Evolutionary conservation across 1,140 invertebrate genomes (phyloP).

Genomic region (Varroa destructor): DNA sequence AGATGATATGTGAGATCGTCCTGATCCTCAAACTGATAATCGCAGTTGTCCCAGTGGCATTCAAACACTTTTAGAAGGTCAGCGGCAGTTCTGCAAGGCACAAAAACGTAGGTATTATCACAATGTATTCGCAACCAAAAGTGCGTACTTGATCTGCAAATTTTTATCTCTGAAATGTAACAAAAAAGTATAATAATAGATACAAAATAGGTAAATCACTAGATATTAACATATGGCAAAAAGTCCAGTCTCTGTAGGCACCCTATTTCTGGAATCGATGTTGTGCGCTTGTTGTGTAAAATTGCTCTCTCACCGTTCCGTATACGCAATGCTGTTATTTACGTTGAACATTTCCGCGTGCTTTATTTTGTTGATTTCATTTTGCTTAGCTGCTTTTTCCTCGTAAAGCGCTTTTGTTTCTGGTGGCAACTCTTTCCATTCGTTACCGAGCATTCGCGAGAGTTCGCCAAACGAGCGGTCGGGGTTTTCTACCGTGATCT

Average conservation of each 20-base stretch:
- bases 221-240: too few relatives aligned
- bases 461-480: conserved; percentile 93
- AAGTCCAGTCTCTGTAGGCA: too few relatives aligned
- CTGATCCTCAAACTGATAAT: conserved; percentile 81
- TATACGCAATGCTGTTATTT: conserved; percentile 22
- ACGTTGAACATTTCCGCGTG: conserved; percentile 26
- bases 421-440: conserved; percentile 79
- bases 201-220: too few relatives aligned
- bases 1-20: conserved; percentile 78
- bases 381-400: conserved; percentile 68
- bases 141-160: too few relatives aligned
- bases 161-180: too few relatives aligned
- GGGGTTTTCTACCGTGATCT: conserved; percentile 74
- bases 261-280: too few relatives aligned
- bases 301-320: conserved; percentile 7
- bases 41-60: conserved; percentile 80
- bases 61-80: conserved; percentile 54
- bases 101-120: too few relatives aligned
- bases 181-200: too few relatives aligned
- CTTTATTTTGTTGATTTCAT: conserved; percentile 40
- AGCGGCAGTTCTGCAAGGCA: conserved; percentile 10
- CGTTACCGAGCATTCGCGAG: conserved; percentile 85
- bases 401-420: conserved; percentile 84
- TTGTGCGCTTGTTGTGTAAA: too few relatives aligned
- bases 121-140: too few relatives aligned